phyloP scores from a whole-genome alignment of 2,113 vertebrate genomes.

The Nycticryphes semicollaris region DNA sequence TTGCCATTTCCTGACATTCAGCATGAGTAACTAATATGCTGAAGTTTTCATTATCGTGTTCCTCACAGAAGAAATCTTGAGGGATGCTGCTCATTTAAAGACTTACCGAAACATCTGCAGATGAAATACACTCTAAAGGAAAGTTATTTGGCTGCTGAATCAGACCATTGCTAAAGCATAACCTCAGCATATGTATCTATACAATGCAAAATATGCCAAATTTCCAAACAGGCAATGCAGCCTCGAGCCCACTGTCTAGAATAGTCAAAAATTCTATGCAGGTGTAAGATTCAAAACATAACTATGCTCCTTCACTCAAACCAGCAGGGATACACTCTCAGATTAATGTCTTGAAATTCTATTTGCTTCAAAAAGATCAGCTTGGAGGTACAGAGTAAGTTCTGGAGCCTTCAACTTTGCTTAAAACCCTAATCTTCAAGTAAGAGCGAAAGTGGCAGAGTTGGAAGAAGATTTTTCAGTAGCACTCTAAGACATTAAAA shows the following conservation, averaged over 20 bases:
- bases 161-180: background rate
- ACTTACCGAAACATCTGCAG: background rate
- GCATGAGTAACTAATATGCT: background rate
- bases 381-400: background rate
- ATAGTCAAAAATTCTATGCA: background rate
- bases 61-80: background rate
- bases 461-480: background rate
- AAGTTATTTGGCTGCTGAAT: background rate
- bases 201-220: background rate
- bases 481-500: background rate
- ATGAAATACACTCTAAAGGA: background rate
- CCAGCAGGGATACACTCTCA: constrained; percentile 20
- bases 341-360: background rate
- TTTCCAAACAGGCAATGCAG: background rate
- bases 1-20: background rate
- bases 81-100: background rate
- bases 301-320: background rate
- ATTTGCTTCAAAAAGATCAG: background rate
- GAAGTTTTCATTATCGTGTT: background rate
- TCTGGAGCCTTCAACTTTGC: background rate
- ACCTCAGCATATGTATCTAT: background rate
- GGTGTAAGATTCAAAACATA: background rate
- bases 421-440: background rate
- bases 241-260: background rate
- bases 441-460: background rate